These are phyloP conservation scores for Cossypha polioptera DNA, from an alignment of 2,797 vertebrate genomes.

Conservation along the genomic window DNA sequence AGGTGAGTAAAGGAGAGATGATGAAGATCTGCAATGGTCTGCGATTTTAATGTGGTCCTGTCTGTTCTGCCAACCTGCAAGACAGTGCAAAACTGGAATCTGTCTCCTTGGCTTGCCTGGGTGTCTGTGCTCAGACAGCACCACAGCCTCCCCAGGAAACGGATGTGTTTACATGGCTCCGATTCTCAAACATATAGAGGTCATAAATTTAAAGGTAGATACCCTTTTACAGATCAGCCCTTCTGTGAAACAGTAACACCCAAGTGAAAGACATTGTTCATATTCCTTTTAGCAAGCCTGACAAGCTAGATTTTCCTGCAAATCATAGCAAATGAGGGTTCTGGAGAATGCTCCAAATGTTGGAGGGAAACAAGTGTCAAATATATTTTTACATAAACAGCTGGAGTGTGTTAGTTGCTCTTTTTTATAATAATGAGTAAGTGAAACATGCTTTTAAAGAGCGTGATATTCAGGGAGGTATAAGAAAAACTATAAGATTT, in stretches of 20 bases:
- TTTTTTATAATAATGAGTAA: slow-evolving; percentile 10
- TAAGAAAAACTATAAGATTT: neutral
- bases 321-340: neutral
- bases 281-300: slow-evolving; percentile 15
- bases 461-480: neutral
- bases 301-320: slow-evolving; percentile 15
- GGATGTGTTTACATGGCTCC: neutral
- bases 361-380: neutral
- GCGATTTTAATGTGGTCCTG: slow-evolving; percentile 11
- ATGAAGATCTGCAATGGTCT: slow-evolving; percentile 12
- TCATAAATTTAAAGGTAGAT: slow-evolving; percentile 21
- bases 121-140: neutral
- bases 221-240: neutral
- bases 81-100: neutral
- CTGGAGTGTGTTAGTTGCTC: neutral
- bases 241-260: neutral
- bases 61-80: neutral
- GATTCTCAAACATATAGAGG: neutral
- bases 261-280: neutral
- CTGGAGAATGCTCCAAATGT: neutral
- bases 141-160: neutral
- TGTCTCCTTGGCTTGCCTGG: neutral
- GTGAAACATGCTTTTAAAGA: neutral
- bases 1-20: slow-evolving; percentile 17
- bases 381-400: neutral